Base-by-base conservation (phyloP, 2,888 invertebrate species). In the Boloria selene region DNA sequence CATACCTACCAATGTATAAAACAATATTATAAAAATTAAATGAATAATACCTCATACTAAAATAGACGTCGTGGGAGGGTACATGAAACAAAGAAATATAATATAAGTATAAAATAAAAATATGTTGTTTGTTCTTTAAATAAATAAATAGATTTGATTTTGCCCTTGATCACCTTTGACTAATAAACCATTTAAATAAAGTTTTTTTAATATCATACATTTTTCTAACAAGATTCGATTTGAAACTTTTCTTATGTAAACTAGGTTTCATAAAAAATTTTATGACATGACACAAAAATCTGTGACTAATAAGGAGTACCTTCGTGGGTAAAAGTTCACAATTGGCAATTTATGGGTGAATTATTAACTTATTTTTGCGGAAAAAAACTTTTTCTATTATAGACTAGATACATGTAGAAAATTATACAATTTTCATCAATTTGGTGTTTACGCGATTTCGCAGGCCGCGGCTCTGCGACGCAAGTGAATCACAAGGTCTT, bases 61-160 rank as follows among this genome's bases (percentile, higher is more conserved):
- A 69, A 81, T 84, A 85, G 64, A 81, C 86, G 80, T 87, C 88
- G 87, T 80, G 74, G 75, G 75, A 80, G 79, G 81, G 88, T 90
- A 90, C 90, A 90, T 90, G 90, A 88, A 90, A 90, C 90, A 90
- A 89, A 89, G 38, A 70, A 70, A 70, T 69, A 71, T 67, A 70
- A 68, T 67, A 72, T 72, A 68, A 74, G 68, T 70, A 68, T 69
- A 68, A 60, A 67, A 67, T 53, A 51, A 64, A 65, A 65, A 64
- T 55, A n/a, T 16, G 42, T 22, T 22, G 50, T 58, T 45, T 52
- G 38, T 17, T 54, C 17, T 16, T 59, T 47, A 16, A 31, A 31
- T 26, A 26, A 59, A 26, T 47, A 17, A 31, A 49, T 38, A 38
- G 14, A 38, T 38, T 16, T 17, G 31, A 49, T 59, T 47, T 26